phyloP scores from a whole-genome alignment of 1,140 invertebrate species.

The Papilio dardanus region DNA sequence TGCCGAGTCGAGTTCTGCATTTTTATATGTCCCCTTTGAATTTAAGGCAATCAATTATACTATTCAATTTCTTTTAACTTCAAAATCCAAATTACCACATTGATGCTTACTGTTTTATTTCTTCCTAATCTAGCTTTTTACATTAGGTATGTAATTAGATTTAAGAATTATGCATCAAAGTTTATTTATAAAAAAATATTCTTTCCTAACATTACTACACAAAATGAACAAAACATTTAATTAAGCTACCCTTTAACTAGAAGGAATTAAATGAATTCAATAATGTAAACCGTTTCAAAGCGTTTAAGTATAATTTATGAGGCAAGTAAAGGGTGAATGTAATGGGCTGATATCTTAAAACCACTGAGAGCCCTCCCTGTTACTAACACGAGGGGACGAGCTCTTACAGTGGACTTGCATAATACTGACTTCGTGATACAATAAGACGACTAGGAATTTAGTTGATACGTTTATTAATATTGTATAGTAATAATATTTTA shows the following conservation, averaged over 20 bases:
- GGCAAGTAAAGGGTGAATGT: neutral
- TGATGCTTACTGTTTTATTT: neutral
- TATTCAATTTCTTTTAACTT: neutral
- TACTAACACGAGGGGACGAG: neutral
- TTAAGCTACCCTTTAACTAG: neutral
- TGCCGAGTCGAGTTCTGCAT: conserved; percentile 14
- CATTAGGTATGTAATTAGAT: no score
- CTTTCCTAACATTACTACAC: neutral
- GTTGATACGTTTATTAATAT: neutral
- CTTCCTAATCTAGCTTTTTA: no score
- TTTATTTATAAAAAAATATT: no score
- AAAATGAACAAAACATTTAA: neutral
- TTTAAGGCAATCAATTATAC: neutral
- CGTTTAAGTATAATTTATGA: conserved; percentile 15
- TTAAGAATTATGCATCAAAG: no score
- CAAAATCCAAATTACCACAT: neutral
- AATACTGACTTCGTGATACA: conserved; percentile 2
- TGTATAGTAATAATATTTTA: neutral
- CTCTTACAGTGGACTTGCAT: neutral
- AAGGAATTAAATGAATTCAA: conserved; percentile 17
- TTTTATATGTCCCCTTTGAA: neutral
- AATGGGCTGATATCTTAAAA: neutral
- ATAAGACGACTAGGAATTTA: neutral
- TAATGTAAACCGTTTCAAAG: conserved; percentile 8
- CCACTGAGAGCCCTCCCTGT: neutral